A percentile compares a stretch with the other conserved stretches of the same genome.
phyloP scores from a whole-genome alignment of 2,888 invertebrate species.

The Epistrophe grossulariae region DNA sequence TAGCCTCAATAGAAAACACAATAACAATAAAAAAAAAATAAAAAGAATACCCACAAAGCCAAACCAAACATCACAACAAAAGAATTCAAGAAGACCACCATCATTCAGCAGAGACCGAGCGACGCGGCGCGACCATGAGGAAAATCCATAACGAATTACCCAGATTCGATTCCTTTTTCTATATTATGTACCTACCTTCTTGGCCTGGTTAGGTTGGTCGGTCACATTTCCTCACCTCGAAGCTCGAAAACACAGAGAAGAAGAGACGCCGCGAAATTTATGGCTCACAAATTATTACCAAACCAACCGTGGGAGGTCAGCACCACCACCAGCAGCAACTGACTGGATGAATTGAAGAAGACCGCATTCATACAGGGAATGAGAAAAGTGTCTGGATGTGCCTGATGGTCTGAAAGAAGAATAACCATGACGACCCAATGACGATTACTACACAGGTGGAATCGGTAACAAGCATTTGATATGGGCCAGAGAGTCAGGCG shows the following conservation, averaged over 20 bases:
- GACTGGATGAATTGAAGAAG: conserved; percentile 5
- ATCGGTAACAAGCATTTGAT: conserved; percentile 70
- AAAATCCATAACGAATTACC: conserved; percentile 73
- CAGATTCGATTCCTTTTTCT: conserved; percentile 58
- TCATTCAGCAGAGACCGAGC: conserved; percentile 55
- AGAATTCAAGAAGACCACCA: conserved; percentile 67
- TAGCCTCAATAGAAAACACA: conserved; percentile 34
- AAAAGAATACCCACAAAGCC: not conserved
- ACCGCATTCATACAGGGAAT: conserved; percentile 12
- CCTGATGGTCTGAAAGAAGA: not conserved
- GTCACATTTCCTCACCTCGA: conserved; percentile 66
- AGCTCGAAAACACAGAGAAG: not conserved
- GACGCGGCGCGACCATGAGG: conserved; percentile 46
- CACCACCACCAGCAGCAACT: conserved; percentile 2
- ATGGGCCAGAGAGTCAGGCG: conserved; percentile 10
- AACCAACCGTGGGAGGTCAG: conserved; percentile 72
- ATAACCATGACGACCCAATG: conserved; percentile 3
- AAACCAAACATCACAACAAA: conserved; percentile 42
- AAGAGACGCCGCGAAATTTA: conserved; percentile 70
- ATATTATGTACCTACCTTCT: not conserved
- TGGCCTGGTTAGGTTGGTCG: conserved; percentile 42
- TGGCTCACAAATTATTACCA: conserved; percentile 72
- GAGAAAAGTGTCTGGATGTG: not conserved
- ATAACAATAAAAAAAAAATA: conserved; percentile 19
- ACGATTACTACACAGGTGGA: conserved; percentile 63